phyloP scores from a whole-genome alignment of 2,797 vertebrate genomes.

The Benthosema pterotum region DNA sequence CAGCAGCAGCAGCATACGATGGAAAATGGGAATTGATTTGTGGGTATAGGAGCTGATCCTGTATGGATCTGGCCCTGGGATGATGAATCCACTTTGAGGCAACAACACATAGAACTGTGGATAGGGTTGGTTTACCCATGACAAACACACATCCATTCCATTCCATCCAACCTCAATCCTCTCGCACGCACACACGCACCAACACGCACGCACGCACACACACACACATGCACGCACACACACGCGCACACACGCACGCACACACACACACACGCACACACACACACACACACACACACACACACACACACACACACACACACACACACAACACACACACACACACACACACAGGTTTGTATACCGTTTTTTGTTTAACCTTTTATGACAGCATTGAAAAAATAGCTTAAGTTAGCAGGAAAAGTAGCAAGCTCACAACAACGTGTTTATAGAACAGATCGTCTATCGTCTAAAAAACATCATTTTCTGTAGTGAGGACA shows the following conservation, averaged over 20 bases:
- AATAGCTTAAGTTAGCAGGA: no score
- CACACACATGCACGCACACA: constrained; percentile 30
- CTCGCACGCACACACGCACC: constrained; percentile 6
- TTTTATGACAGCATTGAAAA: no score
- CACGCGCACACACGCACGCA: constrained; percentile 5
- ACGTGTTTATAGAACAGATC: no score
- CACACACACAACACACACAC: not conserved
- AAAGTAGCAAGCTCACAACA: no score
- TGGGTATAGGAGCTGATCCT: constrained; percentile 59
- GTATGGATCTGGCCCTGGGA: constrained; percentile 62
- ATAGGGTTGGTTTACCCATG: constrained; percentile 62
- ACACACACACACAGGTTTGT: constrained; percentile 4
- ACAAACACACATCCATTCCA: constrained; percentile 62
- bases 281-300: constrained; percentile 1
- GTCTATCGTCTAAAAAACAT: no score
- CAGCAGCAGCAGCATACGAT: constrained; percentile 35
- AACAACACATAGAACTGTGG: constrained; percentile 60
- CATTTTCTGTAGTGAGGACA: no score
- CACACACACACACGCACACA: not conserved
- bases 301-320: not conserved
- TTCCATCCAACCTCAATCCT: constrained; percentile 6
- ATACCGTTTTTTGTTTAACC: not conserved
- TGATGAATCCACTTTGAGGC: constrained; percentile 70
- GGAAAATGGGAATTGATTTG: constrained; percentile 81
- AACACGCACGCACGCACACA: not conserved